phyloP scores from a whole-genome alignment of 2,113 vertebrate genomes.

The Cinclus mexicanus region DNA sequence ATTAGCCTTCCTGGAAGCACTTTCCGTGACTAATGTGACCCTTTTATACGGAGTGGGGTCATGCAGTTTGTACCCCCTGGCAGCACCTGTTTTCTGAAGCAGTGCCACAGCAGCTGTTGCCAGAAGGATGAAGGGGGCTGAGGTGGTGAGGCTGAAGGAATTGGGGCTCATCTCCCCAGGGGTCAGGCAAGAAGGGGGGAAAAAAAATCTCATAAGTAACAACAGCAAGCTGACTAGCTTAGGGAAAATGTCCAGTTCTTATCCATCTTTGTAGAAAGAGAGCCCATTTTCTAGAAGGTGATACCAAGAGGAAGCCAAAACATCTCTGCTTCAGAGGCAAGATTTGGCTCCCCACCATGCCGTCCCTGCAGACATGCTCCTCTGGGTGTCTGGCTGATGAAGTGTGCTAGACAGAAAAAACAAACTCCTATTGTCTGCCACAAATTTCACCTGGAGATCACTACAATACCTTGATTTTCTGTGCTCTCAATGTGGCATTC shows the following conservation, averaged over 20 bases:
- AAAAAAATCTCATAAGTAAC: not conserved
- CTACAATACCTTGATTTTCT: not conserved
- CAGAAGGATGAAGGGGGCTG: fast-evolving
- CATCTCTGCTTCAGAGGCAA: fast-evolving
- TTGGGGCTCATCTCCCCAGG: not conserved
- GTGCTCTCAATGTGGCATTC: not conserved
- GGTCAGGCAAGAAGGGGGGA: fast-evolving
- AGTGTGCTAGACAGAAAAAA: not conserved
- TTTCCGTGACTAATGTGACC: not conserved
- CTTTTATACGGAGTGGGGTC: not conserved
- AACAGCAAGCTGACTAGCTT: not conserved
- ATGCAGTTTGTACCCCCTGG: not conserved
- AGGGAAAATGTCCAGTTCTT: not conserved
- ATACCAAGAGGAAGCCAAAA: not conserved
- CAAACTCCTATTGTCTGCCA: not conserved
- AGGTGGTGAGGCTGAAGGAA: not conserved
- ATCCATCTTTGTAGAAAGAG: not conserved
- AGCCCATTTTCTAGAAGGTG: not conserved
- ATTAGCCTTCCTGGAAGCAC: conserved; percentile 37
- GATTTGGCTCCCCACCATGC: not conserved
- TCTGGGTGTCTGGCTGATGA: not conserved
- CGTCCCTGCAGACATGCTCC: not conserved
- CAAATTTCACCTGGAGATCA: not conserved
- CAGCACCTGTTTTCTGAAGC: not conserved
- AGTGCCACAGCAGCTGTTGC: not conserved